A percentile compares a stretch with the other conserved stretches of the same genome.
phyloP scores from a whole-genome alignment of 2,888 invertebrate species.

The Drosophila histrio region DNA sequence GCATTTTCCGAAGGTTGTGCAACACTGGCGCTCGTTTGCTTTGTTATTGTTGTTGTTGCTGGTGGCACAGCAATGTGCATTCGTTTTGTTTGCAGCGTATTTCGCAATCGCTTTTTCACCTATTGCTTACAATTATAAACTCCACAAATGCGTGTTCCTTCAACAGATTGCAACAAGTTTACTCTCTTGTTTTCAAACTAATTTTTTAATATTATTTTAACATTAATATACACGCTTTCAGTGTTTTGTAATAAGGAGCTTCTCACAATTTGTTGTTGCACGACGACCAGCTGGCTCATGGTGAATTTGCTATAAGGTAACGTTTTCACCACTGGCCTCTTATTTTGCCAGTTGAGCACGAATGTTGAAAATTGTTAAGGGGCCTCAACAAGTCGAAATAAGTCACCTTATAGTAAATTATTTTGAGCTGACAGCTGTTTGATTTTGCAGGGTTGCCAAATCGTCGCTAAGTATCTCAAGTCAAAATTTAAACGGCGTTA shows the following conservation, averaged over 20 bases:
- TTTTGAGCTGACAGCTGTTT: constrained; percentile 72
- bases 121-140: constrained; percentile 21
- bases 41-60: constrained; percentile 54
- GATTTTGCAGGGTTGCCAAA: constrained; percentile 60
- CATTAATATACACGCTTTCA: constrained; percentile 41
- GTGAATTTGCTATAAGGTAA: too few relatives aligned
- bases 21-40: constrained; percentile 59
- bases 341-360: too few relatives aligned
- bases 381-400: too few relatives aligned
- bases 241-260: constrained; percentile 60
- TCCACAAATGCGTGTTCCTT: neutral
- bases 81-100: constrained; percentile 43
- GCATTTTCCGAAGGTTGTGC: constrained; percentile 43
- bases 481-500: constrained; percentile 38
- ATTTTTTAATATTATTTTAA: constrained; percentile 15
- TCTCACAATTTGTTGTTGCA: constrained; percentile 64
- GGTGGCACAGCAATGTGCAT: constrained; percentile 36
- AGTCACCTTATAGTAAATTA: too few relatives aligned
- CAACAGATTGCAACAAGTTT: neutral
- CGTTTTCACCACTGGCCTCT: too few relatives aligned
- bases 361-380: too few relatives aligned
- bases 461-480: constrained; percentile 16
- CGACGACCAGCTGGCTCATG: constrained; percentile 65
- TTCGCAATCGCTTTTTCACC: constrained; percentile 68
- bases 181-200: neutral